Percentiles rank a stretch among this genome's conserved stretches.
Conservation (phyloP, 2,797 vertebrate genomes). For the Pangasius krempfi region DNA sequence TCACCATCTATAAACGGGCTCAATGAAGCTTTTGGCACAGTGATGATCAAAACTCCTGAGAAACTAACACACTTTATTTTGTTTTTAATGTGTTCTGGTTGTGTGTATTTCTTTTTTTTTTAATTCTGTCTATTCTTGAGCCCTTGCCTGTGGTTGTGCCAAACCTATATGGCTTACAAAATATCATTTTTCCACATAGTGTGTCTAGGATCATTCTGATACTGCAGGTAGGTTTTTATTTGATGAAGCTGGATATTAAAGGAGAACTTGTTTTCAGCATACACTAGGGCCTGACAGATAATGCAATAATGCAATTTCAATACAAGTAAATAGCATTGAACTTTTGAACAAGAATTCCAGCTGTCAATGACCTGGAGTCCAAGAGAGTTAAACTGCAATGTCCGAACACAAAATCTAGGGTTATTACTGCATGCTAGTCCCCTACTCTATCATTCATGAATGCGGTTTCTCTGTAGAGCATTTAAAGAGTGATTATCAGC, state of each 20-base stretch:
- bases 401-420: neutral
- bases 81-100: neutral
- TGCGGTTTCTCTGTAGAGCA: neutral
- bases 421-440: neutral
- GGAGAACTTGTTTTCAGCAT: neutral
- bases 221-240: neutral
- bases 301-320: neutral
- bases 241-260: constrained; percentile 5
- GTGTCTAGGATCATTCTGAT: neutral
- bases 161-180: constrained; percentile 25
- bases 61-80: neutral
- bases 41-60: neutral
- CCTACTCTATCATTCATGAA: neutral
- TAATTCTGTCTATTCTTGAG: neutral
- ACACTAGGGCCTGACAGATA: neutral
- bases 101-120: neutral
- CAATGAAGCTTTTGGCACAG: neutral
- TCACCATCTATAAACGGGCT: neutral
- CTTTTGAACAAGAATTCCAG: neutral
- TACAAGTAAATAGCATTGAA: neutral
- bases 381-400: neutral
- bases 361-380: neutral
- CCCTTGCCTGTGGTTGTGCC: constrained; percentile 45
- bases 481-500: neutral
- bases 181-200: neutral